Evolutionary conservation across 2,888 invertebrate genomes (phyloP), one percentile per base, ranked within the genome.

Genomic region (Petrolisthes cinctipes): DNA sequence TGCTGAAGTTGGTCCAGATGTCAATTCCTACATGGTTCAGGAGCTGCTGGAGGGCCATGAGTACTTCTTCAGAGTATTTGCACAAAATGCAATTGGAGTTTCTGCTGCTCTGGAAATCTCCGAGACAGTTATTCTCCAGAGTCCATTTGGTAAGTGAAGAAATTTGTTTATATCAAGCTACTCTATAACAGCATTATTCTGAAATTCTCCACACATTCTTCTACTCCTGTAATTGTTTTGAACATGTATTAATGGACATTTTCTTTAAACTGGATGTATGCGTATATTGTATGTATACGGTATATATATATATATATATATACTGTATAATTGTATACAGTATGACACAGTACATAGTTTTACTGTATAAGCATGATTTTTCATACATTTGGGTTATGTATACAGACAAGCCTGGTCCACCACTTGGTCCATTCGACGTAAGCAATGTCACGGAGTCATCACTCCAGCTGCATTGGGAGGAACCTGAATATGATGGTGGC

Each of bases 401-500:
- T 92, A 23, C 92, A 96, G 97, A 96, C 91, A 96, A 95, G 92
- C 97, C 97, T 91, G 96, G 96, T 89, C 95, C 97, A 81, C 97
- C 98, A 5, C 93, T 95, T 92, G 96, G 96, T 71, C 97, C 98
- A 14, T 93, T 97, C 23, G 95, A 96, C 91, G 94, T 97, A 54
- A 95, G 95, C 81, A 97, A 97, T 88, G 96, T 97, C 95, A 95
- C 95, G 81, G 95, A 95, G 82, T 95, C 95, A 73, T 96, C 96
- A 0, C 95, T 97, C 91, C 96, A 96, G 3, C 94, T 98, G 84
- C 95, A 95, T 89, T 98, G 97, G 98, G 94, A 96, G 92, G 95
- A 96, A 86, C 96, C 98, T 0, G 96, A 96, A 92, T 95, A 94
- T 91, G 97, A 98, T 92, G 98, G 98, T 68, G 98, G 98, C 3